Evolutionary conservation across 2,797 vertebrate species (phyloP).

Genomic region (Pangasius larnaudii): DNA sequence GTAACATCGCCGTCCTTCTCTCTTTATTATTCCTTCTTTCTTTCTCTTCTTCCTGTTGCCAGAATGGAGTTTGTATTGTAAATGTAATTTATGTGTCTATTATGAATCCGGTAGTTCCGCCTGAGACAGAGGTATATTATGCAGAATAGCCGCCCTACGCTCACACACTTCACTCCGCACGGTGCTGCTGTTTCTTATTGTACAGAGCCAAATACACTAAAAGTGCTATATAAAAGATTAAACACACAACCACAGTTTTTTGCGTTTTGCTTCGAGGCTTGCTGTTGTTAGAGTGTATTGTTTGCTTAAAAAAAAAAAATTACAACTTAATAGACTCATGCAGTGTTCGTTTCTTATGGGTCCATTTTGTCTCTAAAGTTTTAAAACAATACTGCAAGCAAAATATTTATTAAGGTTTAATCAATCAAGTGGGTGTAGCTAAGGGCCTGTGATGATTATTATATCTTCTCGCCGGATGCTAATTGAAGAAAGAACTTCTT

Average conservation of each 20-base stretch:
- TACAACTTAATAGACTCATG: not conserved
- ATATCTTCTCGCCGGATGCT: not conserved
- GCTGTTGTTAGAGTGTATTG: not conserved
- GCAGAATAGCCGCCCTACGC: not conserved
- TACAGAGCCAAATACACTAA: conserved; percentile 6
- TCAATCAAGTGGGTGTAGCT: not conserved
- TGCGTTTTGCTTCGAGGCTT: not conserved
- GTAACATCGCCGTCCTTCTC: not conserved
- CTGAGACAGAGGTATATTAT: not conserved
- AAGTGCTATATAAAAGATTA: not conserved
- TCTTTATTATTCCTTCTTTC: not conserved
- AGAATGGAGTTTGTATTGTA: not conserved
- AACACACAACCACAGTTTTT: not conserved
- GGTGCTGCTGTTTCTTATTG: conserved; percentile 37
- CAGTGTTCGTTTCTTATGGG: not conserved
- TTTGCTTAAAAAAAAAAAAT: not conserved
- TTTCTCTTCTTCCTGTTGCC: not conserved
- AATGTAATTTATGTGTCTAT: conserved; percentile 10
- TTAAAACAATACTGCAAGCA: not conserved
- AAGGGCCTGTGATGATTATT: not conserved
- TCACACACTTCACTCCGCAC: not conserved
- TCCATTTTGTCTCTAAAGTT: not conserved
- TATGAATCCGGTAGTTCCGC: not conserved
- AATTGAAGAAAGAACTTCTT: not conserved
- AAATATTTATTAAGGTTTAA: not conserved